Evolutionary conservation across 2,888 invertebrate genomes (phyloP), one percentile per base, ranked within the genome.

Genomic region (Mesoligia furuncula): DNA sequence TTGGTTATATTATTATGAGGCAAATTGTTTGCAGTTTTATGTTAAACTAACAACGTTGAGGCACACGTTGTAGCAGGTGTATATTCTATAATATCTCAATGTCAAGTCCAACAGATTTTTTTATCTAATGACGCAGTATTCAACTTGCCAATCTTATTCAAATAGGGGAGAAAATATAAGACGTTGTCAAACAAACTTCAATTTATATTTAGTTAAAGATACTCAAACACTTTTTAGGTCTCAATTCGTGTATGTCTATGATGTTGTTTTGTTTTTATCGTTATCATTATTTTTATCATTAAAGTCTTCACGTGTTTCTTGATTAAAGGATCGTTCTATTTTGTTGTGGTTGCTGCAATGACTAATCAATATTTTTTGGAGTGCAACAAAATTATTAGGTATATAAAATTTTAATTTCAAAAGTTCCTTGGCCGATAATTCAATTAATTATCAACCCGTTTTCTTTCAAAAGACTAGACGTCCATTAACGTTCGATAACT

Each of bases 51-150:
- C 15, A 61, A 54, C 75, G 6, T 17, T 36, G n/a, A 65, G 27
- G 27, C 42, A 45, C 5, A 57, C 61, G 75, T 42, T 36, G 24
- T 8, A 77, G 39, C 61, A 45, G 42, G 51, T 45, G 54, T 81
- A 73, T 24, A 27, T 31, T 77, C 24, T n/a, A 42, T 62, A 72
- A 42, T 66, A 2, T 70, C n/a, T 67, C 31, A 45, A 69, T 68
- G 68, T 77, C 67, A 81, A 74, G 77, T 66, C 39, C 42, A 39
- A 72, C 74, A 24, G 51, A 74, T 61, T 84, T 84, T 84, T 84
- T 84, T 84, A 84, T 84, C 78, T 72, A 74, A 81, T 76, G 85
- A 83, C 85, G 83, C 57, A 77, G n/a, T 67, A 62, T 76, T 73
- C 59, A 31, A 72, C 65, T 59, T 73, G 81, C 67, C 77, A 81